phyloP scores from a whole-genome alignment of 2,797 vertebrate genomes.

The Cossypha polioptera region DNA sequence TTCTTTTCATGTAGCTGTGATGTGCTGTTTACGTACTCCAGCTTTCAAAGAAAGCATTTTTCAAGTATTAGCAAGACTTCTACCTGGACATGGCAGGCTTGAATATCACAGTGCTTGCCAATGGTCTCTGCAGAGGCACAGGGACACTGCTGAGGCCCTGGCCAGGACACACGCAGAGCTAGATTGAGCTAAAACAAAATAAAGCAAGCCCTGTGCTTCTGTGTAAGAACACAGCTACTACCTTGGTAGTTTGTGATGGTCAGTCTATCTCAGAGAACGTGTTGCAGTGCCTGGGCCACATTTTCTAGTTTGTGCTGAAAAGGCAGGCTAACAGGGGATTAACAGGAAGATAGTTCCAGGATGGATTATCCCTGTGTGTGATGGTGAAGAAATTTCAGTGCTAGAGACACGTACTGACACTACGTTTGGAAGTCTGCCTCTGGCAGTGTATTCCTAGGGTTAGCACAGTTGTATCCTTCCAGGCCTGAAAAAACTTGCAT shows the following conservation, averaged over 20 bases:
- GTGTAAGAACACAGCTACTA: neutral
- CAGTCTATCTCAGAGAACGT: neutral
- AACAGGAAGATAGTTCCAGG: neutral
- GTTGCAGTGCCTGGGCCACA: neutral
- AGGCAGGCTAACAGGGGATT: neutral
- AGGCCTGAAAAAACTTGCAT: neutral
- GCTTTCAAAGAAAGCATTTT: neutral
- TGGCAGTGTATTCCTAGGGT: neutral
- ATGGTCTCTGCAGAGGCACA: neutral
- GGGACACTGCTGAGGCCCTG: neutral
- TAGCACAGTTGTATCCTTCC: neutral
- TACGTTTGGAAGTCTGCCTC: neutral
- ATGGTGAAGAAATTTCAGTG: neutral
- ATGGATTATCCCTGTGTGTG: neutral
- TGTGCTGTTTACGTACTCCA: neutral
- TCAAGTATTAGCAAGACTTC: neutral
- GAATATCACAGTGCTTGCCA: neutral
- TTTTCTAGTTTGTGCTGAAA: slow-evolving; percentile 13
- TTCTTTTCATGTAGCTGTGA: neutral
- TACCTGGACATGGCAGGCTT: neutral
- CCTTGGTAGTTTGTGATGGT: neutral
- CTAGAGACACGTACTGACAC: neutral
- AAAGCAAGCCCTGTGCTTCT: neutral
- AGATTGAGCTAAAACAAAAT: neutral
- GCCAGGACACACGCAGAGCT: neutral